Conservation (phyloP, 2,797 vertebrate genomes). For the Girardinus metallicus region DNA sequence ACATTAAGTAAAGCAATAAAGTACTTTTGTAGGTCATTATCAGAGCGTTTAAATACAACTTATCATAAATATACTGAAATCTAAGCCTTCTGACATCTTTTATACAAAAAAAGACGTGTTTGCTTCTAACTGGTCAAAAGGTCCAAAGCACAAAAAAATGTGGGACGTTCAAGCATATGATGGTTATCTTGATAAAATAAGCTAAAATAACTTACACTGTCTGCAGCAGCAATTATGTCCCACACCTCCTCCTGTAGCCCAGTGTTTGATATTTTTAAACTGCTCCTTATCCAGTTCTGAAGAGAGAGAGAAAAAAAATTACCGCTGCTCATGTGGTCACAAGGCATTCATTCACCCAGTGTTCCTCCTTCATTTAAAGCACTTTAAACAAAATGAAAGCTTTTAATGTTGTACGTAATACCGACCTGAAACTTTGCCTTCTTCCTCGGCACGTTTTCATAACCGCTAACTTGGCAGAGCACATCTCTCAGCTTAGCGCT, state of each 20-base stretch:
- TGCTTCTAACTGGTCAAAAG: background rate
- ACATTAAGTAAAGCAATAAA: background rate
- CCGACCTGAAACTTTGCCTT: constrained; percentile 94
- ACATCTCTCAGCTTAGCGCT: constrained; percentile 84
- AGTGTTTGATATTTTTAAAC: constrained; percentile 84
- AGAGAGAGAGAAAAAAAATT: background rate
- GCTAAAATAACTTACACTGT: constrained; percentile 77
- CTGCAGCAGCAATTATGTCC: constrained; percentile 86
- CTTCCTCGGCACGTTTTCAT: constrained; percentile 94
- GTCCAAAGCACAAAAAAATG: background rate
- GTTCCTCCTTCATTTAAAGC: background rate
- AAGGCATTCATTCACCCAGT: background rate
- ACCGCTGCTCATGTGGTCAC: background rate
- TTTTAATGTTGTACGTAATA: background rate
- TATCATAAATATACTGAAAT: background rate
- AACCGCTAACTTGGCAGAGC: constrained; percentile 87
- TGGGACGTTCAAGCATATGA: background rate
- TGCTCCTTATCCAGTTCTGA: constrained; percentile 98
- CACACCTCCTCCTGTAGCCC: constrained; percentile 90
- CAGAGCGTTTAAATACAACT: background rate
- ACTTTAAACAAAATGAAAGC: background rate
- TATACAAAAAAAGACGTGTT: background rate
- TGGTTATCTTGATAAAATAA: background rate
- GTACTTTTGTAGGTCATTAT: background rate
- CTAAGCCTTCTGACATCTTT: background rate